These are phyloP conservation scores for Leptinotarsa juncta DNA, from an alignment of 2,888 invertebrate species.

Conservation along the genomic window DNA sequence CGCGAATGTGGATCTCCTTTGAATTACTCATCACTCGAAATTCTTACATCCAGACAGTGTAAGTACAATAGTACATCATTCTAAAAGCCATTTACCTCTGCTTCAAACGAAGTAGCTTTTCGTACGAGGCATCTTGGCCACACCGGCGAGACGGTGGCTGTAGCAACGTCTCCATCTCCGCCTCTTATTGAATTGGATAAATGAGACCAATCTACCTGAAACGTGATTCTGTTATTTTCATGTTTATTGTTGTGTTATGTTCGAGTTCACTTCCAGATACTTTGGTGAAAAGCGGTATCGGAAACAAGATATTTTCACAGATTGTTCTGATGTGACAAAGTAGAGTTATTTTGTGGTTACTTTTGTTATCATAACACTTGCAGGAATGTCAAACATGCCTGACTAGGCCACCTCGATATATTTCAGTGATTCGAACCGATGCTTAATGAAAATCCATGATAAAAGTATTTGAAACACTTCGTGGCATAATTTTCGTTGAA, in stretches of 20 bases:
- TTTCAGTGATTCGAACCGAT: no score
- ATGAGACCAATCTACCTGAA: slow-evolving; percentile 8
- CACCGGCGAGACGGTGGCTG: slow-evolving; percentile 1
- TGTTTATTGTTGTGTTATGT: neutral
- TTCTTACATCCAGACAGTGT: neutral
- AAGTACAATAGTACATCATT: neutral
- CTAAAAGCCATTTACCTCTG: slow-evolving; percentile 3
- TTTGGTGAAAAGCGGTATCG: neutral
- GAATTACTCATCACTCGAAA: neutral
- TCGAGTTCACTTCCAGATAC: neutral
- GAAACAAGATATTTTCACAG: no score
- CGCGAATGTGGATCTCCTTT: neutral
- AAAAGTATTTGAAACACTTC: no score
- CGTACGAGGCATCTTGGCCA: slow-evolving; percentile 6
- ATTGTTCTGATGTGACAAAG: no score
- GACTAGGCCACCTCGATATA: no score
- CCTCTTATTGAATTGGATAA: slow-evolving; percentile 4
- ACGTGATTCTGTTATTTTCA: slow-evolving; percentile 16
- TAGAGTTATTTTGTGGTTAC: no score
- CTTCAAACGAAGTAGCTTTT: slow-evolving; percentile 5
- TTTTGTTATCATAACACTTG: no score
- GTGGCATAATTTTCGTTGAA: no score
- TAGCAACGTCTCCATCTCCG: slow-evolving; percentile 9
- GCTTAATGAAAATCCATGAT: no score
- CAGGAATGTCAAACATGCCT: no score